These are phyloP conservation scores for Scolopax mira DNA, from an alignment of 2,113 vertebrate genomes.

Conservation along the genomic window DNA sequence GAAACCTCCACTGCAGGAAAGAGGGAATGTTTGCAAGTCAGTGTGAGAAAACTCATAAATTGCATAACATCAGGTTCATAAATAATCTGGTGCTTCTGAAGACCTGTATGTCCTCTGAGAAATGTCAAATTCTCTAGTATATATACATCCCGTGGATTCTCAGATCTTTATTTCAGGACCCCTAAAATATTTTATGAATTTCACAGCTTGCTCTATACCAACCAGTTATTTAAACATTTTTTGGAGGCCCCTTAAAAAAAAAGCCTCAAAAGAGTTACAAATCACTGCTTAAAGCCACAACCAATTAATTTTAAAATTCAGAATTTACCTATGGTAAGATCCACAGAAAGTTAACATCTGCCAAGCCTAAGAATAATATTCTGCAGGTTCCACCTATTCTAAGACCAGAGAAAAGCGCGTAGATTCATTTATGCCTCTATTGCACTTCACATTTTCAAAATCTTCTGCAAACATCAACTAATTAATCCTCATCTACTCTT, in stretches of 20 bases:
- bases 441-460: not conserved
- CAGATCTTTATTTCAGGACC: not conserved
- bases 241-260: not conserved
- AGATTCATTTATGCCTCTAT: not conserved
- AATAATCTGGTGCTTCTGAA: not conserved
- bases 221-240: not conserved
- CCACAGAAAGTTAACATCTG: not conserved
- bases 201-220: not conserved
- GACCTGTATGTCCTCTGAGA: not conserved
- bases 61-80: not conserved
- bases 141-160: not conserved
- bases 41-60: constrained; percentile 4
- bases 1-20: not conserved
- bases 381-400: not conserved
- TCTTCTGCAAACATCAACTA: constrained; percentile 54
- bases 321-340: not conserved
- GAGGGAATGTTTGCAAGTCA: not conserved
- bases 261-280: not conserved
- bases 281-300: not conserved
- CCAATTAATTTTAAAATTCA: not conserved
- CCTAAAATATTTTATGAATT: not conserved
- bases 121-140: not conserved
- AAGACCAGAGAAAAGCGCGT: not conserved
- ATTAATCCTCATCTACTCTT: constrained; percentile 51
- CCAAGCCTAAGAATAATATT: not conserved